Conservation (phyloP, 2,797 vertebrate genomes). For the Hydrocynus forskahlii region DNA sequence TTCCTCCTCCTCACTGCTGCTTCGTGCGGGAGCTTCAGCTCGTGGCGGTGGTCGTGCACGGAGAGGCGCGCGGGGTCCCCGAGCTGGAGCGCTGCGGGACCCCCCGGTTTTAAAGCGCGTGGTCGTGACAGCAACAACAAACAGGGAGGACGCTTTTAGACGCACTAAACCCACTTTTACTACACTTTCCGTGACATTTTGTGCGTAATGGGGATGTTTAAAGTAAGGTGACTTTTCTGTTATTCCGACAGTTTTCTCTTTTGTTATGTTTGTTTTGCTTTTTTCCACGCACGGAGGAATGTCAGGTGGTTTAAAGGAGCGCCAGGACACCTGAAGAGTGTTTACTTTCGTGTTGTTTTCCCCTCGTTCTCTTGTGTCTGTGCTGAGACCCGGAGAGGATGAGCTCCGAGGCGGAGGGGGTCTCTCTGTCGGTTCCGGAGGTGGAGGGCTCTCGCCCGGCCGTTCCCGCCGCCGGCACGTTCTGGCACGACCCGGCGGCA, state of each 20-base stretch:
- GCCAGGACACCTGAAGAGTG: no score
- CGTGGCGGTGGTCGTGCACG: background rate
- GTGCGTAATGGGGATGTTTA: background rate
- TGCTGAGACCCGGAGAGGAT: slow-evolving; percentile 42
- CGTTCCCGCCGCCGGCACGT: slow-evolving; percentile 77
- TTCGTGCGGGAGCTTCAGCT: background rate
- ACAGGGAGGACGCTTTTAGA: background rate
- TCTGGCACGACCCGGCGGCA: slow-evolving; percentile 68
- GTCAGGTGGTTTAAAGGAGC: background rate
- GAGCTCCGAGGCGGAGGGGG: slow-evolving; percentile 77
- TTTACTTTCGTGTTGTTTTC: background rate
- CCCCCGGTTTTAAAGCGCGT: background rate
- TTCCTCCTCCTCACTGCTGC: background rate
- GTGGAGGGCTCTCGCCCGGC: slow-evolving; percentile 19
- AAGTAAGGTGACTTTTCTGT: background rate
- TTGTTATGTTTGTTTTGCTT: background rate
- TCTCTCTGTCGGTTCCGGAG: slow-evolving; percentile 79
- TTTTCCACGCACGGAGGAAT: slow-evolving; percentile 5
- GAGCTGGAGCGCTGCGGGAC: background rate
- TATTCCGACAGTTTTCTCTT: background rate
- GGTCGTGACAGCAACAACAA: slow-evolving; percentile 24
- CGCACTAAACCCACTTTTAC: no score
- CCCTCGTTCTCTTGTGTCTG: background rate
- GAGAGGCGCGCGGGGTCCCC: background rate
- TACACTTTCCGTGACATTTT: no score